A percentile compares a stretch with the other conserved stretches of the same genome.
Conservation (phyloP, 2,113 vertebrate species). For the Galemys pyrenaicus region DNA sequence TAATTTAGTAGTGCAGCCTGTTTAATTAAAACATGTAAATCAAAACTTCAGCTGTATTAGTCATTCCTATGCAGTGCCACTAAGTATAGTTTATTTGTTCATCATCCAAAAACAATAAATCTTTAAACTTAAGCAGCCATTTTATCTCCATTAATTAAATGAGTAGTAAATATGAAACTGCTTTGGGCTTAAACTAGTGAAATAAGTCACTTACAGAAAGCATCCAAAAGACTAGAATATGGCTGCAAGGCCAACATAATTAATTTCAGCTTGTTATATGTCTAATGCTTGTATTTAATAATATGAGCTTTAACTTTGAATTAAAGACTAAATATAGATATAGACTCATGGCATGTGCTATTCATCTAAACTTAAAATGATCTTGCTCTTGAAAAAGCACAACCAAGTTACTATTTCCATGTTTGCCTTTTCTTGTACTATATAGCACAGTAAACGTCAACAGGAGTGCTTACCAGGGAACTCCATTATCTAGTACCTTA, state of each 20-base stretch:
- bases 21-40: constrained; percentile 75
- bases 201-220: constrained; percentile 50
- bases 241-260: neutral
- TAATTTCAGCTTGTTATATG: neutral
- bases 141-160: constrained; percentile 52
- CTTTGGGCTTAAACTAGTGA: constrained; percentile 53
- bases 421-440: neutral
- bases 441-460: neutral
- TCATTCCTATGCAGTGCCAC: neutral
- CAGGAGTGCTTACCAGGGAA: neutral
- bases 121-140: neutral
- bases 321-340: constrained; percentile 1
- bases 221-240: constrained; percentile 30
- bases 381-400: neutral
- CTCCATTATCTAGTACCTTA: neutral
- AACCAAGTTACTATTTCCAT: neutral
- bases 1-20: neutral
- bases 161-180: constrained; percentile 52
- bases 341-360: neutral
- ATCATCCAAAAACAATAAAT: constrained; percentile 12
- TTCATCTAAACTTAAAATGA: neutral
- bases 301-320: neutral
- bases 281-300: neutral
- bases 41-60: constrained; percentile 1
- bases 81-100: constrained; percentile 62